Evolutionary conservation across 1,140 invertebrate genomes (phyloP).

Genomic region (Papilio machaon): DNA sequence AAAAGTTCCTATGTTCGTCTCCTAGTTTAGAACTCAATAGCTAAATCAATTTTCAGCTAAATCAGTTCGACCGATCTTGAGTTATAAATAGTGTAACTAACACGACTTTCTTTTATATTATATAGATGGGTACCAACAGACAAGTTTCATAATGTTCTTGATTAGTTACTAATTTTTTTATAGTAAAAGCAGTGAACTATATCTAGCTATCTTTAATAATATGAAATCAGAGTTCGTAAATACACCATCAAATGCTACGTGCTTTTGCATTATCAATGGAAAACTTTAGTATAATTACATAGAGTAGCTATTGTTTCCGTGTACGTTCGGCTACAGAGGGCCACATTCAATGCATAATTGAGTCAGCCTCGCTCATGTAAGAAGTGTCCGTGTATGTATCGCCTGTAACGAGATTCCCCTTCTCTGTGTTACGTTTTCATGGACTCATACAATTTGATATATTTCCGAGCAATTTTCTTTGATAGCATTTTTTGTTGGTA

Average conservation of each 20-base stretch:
- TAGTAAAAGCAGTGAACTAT: too few relatives aligned
- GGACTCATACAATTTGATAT: neutral
- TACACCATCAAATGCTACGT: neutral
- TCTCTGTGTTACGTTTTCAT: neutral
- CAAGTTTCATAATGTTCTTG: neutral
- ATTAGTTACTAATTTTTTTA: neutral
- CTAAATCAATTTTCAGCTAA: too few relatives aligned
- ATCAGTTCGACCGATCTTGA: too few relatives aligned
- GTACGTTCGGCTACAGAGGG: neutral
- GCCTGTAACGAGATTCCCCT: neutral
- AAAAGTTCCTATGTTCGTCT: too few relatives aligned
- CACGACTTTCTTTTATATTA: too few relatives aligned
- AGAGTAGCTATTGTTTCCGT: conserved; percentile 2
- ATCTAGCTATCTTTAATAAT: too few relatives aligned
- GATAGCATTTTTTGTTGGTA: neutral
- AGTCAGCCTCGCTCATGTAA: neutral
- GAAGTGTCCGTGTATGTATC: neutral
- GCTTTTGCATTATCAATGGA: neutral
- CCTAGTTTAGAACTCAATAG: too few relatives aligned
- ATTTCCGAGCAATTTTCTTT: neutral
- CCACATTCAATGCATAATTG: conserved; percentile 17
- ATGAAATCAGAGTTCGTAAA: neutral
- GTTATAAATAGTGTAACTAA: too few relatives aligned
- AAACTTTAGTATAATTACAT: neutral
- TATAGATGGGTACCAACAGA: too few relatives aligned